Base-by-base conservation (phyloP, 2,888 invertebrate species). In the Yponomeuta plumbellus region DNA sequence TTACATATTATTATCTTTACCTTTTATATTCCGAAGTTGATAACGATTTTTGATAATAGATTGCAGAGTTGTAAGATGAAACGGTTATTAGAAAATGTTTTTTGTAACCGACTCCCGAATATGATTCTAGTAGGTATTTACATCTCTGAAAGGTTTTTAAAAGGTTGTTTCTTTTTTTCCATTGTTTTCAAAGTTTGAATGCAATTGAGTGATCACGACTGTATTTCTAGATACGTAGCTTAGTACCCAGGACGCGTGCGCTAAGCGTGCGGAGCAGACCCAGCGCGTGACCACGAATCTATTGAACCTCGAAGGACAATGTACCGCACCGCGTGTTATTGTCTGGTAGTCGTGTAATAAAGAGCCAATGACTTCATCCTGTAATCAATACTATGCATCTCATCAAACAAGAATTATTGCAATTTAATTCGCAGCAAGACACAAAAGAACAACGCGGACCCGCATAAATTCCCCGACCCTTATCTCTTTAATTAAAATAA, bases 401-500 rank as follows among this genome's bases (percentile, higher is more conserved):
- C 34, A 61, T 34, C n/a, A 61, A 58, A 8, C 1, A 11, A n/a
- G 11, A 58, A 6, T 58, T 20, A 58, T 58, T 20, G 58, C 21
- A 11, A 21, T 58, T 58, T 58, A 58, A 58, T 58, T 21, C 59
- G 22, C 22, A 59, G 21, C 59, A 63, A 63, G 20, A 63, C 22
- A 63, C 11, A 40, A 21, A 63, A 44, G 21, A 44, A 44, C 40
- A n/a, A 13, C 11, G 56, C 52, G 20, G 56, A 22, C 57, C 34
- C 13, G 56, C 65, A 65, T 65, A 66, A 68, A 69, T 65, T 62
- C 65, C 17, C 40, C 22, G 63, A 57, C 57, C 63, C 61, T 26
- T 67, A 69, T 66, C 69, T 68, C 69, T 72, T 83, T 83, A 86
- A 86, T 85, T 85, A 85, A 83, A 86, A 83, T 78, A 81, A 85